These are phyloP conservation scores for Agrypnia vestita DNA, from an alignment of 1,140 invertebrate genomes.

Conservation along the genomic window DNA sequence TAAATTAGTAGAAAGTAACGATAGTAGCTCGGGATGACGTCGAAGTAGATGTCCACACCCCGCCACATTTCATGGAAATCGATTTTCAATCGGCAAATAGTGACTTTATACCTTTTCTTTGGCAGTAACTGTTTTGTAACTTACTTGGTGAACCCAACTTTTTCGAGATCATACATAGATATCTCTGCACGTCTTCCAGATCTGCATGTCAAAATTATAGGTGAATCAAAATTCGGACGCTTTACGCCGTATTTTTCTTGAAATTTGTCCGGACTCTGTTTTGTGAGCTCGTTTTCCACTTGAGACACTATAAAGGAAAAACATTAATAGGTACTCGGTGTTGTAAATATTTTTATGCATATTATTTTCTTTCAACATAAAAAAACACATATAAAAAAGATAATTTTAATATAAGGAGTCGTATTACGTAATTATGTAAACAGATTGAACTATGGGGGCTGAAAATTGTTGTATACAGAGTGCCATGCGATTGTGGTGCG, in stretches of 20 bases:
- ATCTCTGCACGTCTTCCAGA: slow-evolving; percentile 70
- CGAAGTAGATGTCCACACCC: no score
- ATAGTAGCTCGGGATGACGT: no score
- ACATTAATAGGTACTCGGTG: background rate
- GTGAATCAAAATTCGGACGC: slow-evolving; percentile 70
- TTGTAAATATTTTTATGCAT: background rate
- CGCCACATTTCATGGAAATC: no score
- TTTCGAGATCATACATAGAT: slow-evolving; percentile 69
- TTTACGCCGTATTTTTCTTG: slow-evolving; percentile 66
- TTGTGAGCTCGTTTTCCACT: slow-evolving; percentile 44
- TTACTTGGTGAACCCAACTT: slow-evolving; percentile 73
- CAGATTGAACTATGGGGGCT: no score
- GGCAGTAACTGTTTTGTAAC: slow-evolving; percentile 13
- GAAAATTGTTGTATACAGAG: no score
- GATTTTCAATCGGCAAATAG: no score
- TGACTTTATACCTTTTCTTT: no score
- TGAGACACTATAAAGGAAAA: slow-evolving; percentile 45
- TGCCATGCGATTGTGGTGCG: no score
- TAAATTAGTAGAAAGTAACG: no score
- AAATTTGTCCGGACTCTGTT: slow-evolving; percentile 65
- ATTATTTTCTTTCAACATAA: background rate
- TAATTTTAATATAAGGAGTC: no score
- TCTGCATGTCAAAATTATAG: slow-evolving; percentile 74
- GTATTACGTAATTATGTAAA: no score
- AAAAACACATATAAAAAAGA: slow-evolving; percentile 32